Percentiles rank a stretch among this genome's conserved stretches.
Evolutionary conservation across 1,140 invertebrate species (phyloP).

Genomic region (Reticulitermes speratus): DNA sequence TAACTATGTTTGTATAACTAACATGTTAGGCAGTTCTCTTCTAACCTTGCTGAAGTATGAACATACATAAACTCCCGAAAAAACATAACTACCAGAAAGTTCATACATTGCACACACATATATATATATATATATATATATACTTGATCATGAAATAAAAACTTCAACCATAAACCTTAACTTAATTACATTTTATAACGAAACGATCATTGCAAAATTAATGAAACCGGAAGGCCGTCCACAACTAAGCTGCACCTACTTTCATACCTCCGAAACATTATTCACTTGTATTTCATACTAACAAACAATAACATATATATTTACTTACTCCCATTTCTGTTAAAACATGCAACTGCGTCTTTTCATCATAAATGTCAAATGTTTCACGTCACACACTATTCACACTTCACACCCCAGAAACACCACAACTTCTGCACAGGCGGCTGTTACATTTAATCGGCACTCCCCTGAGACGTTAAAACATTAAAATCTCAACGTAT

Average conservation of each 20-base stretch:
- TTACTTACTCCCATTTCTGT: constrained; percentile 18
- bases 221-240: not conserved
- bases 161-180: not conserved
- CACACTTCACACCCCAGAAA: not conserved
- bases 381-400: not conserved
- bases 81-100: too few relatives aligned
- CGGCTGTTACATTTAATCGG: not conserved
- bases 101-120: too few relatives aligned
- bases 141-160: too few relatives aligned
- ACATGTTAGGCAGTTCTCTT: not conserved
- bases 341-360: not conserved
- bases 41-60: not conserved
- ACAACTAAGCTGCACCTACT: not conserved
- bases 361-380: constrained; percentile 6
- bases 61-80: not conserved
- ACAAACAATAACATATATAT: not conserved
- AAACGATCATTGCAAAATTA: not conserved
- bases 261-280: not conserved
- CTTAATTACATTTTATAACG: not conserved
- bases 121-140: too few relatives aligned
- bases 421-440: not conserved
- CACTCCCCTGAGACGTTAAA: not conserved
- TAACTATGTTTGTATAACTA: too few relatives aligned
- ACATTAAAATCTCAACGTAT: not conserved
- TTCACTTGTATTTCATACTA: not conserved